These are phyloP conservation scores for Stegodyphus mimosarum DNA, from an alignment of 1,140 invertebrate species.

Conservation along the genomic window DNA sequence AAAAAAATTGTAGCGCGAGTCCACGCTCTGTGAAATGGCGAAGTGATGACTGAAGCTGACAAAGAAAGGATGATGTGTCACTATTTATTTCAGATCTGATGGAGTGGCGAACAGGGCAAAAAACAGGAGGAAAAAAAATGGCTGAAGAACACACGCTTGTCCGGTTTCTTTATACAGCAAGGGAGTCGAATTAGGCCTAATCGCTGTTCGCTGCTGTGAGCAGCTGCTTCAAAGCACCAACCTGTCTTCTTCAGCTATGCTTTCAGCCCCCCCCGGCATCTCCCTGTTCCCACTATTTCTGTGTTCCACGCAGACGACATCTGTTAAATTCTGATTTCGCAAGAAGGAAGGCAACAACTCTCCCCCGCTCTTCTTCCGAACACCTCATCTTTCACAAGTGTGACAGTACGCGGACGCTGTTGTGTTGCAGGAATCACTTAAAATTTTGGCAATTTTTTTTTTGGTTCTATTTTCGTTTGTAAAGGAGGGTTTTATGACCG, in stretches of 20 bases:
- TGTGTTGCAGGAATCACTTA: constrained; percentile 23
- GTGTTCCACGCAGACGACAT: constrained; percentile 48
- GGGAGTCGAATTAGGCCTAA: constrained; percentile 53
- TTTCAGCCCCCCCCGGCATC: background rate
- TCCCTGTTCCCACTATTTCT: background rate
- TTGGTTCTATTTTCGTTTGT: background rate
- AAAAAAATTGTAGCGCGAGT: constrained; percentile 15
- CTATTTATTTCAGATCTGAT: constrained; percentile 61
- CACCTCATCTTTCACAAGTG: constrained; percentile 56
- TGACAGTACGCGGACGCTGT: constrained; percentile 6
- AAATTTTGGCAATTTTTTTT: constrained; percentile 18
- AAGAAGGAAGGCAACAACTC: constrained; percentile 57
- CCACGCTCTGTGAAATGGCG: constrained; percentile 38
- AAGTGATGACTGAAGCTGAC: constrained; percentile 53
- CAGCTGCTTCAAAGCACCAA: constrained; percentile 36
- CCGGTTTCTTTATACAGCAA: constrained; percentile 60
- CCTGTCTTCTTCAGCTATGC: constrained; percentile 28
- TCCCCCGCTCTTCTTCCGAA: constrained; percentile 14
- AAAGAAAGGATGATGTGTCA: constrained; percentile 58
- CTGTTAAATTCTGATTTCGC: constrained; percentile 59
- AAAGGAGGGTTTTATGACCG: constrained; percentile 16
- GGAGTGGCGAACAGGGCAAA: constrained; percentile 42
- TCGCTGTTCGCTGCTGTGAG: constrained; percentile 43
- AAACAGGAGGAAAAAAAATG: constrained; percentile 9
- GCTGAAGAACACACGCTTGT: constrained; percentile 47